Conservation (phyloP, 2,797 vertebrate genomes). For the Gadopsis marmoratus region DNA sequence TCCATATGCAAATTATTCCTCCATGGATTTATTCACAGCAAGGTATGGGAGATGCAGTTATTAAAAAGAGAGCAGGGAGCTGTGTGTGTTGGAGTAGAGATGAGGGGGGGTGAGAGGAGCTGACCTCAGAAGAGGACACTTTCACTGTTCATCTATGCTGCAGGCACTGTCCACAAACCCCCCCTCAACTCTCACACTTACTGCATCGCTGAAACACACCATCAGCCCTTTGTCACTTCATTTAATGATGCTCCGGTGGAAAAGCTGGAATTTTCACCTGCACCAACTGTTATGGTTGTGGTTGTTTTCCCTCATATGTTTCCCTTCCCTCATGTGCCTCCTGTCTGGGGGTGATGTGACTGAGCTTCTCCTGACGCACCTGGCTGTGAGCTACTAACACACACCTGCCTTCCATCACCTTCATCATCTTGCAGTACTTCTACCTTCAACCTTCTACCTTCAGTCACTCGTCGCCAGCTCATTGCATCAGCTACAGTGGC, state of each 20-base stretch:
- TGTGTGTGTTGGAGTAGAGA: slow-evolving; percentile 6
- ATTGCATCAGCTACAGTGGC: too few relatives aligned
- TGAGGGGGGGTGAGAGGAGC: slow-evolving; percentile 25
- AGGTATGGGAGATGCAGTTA: background rate
- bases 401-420: too few relatives aligned
- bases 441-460: too few relatives aligned
- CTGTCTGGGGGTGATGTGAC: too few relatives aligned
- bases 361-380: too few relatives aligned
- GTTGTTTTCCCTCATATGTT: too few relatives aligned
- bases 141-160: slow-evolving; percentile 26
- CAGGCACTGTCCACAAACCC: slow-evolving; percentile 3
- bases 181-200: background rate
- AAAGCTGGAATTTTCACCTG: slow-evolving; percentile 33
- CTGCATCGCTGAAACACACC: slow-evolving; percentile 25
- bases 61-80: slow-evolving; percentile 4
- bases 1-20: slow-evolving; percentile 14
- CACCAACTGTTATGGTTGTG: background rate
- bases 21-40: slow-evolving; percentile 3
- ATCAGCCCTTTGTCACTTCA: slow-evolving; percentile 54
- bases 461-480: too few relatives aligned
- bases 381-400: too few relatives aligned
- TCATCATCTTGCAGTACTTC: too few relatives aligned
- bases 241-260: slow-evolving; percentile 63
- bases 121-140: slow-evolving; percentile 55
- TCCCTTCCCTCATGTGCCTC: too few relatives aligned